Percentiles rank a stretch among this genome's conserved stretches.
These are phyloP conservation scores for Chaetophractus vellerosus DNA, from an alignment of 2,797 vertebrate species.

Conservation along the genomic window DNA sequence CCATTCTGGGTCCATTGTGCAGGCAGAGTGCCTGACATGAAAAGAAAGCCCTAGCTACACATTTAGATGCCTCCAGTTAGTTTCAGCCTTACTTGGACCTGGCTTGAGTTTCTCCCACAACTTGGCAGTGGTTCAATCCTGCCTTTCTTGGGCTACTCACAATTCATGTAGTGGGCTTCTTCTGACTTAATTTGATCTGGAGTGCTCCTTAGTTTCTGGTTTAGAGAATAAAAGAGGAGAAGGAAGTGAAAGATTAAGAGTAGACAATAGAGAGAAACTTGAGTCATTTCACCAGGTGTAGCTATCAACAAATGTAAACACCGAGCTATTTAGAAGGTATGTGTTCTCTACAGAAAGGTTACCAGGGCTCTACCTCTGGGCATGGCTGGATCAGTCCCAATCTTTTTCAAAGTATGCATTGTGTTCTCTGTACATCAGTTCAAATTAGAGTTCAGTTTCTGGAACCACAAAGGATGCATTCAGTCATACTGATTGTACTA, in stretches of 20 bases:
- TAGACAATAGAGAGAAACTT: constrained; percentile 44
- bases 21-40: not conserved
- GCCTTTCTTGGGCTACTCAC: not conserved
- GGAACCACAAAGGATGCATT: constrained; percentile 44
- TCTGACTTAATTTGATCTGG: not conserved
- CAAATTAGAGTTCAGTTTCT: constrained; percentile 23
- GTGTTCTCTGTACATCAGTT: not conserved
- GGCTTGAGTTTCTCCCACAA: not conserved
- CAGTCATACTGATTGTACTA: not conserved
- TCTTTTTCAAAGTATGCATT: constrained; percentile 20
- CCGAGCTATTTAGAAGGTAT: not conserved
- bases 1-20: not conserved
- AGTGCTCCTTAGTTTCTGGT: not conserved
- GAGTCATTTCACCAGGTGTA: constrained; percentile 31
- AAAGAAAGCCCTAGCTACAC: not conserved
- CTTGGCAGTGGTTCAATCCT: not conserved
- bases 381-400: not conserved
- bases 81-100: not conserved
- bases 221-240: not conserved
- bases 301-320: constrained; percentile 5
- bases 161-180: not conserved
- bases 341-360: not conserved
- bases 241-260: constrained; percentile 50
- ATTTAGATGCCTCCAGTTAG: fast-evolving
- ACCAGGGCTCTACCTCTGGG: not conserved